Evolutionary conservation across 2,888 invertebrate genomes (phyloP), one percentile per base, ranked within the genome.

Genomic region (Lagria hirta): DNA sequence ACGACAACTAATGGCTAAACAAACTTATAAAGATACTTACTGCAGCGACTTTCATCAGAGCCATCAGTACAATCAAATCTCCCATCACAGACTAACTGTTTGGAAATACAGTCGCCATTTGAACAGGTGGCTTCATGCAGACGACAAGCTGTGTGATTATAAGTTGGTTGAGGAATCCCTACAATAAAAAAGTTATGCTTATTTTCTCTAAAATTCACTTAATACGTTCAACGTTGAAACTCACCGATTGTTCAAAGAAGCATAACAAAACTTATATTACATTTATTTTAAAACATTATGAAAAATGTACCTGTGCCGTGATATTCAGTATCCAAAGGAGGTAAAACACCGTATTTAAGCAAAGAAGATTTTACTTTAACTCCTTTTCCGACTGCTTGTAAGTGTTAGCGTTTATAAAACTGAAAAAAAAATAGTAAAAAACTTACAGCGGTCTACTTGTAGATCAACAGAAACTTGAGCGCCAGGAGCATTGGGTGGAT

Each of bases 11-110:
- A n/a, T n/a, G n/a, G n/a, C n/a, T n/a, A n/a, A n/a, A n/a, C n/a
- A n/a, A n/a, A n/a, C n/a, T n/a, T n/a, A n/a, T n/a, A 30, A 34
- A 46, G 7, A 16, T 40, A 81, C 81, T 81, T 76, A 84, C 92
- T 83, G 75, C 96, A 97, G 61, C 85, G 81, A 52, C 83, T 81
- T 75, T 96, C 96, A 69, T 97, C 97, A 0, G 90, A 90, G 24
- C 87, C 83, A 71, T 97, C 97, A 1, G 78, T 70, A 60, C 93
- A 93, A 64, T 92, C 87, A n/a, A 72, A 72, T 22, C 77, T 75
- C 4, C 83, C 84, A 61, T 94, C 83, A 61, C 93, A 93, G 11
- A 92, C 83, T 36, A 80, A 79, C 10, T 80, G 73, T 66, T 86
- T 88, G 0, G 84, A 79, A 52, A 97, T 92, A 65, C 97, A 98